Evolutionary conservation across 2,113 vertebrate genomes (phyloP), one percentile per base, ranked within the genome.

Genomic region (Orthochromis indermauri): DNA sequence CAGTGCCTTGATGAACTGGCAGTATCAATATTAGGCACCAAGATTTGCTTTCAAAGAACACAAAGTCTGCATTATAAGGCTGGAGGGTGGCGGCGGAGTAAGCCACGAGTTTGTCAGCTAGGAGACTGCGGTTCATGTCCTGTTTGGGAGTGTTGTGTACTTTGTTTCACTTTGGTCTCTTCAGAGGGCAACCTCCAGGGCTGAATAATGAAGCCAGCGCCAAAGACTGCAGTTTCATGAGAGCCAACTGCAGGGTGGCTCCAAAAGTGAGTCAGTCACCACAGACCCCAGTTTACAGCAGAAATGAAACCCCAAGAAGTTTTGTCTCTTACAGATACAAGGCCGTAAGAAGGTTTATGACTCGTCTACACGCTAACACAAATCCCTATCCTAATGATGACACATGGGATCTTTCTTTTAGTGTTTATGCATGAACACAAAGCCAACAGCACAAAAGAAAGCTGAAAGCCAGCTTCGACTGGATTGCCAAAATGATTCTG

Each of bases 151-250:
- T 47, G 16, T 78, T 78, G 26, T 49, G 45, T n/a, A 49, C 42
- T 78, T 49, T 76, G 42, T 76, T 76, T 76, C 14, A 47, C 71
- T 78, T 78, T 78, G 42, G 45, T 49, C 13, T 78, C 71, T 49
- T 49, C 45, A 78, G 26, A 31, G 42, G 24, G 16, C 45, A 49
- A 49, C 42, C 71, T 78, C 42, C 71, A 78, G 45, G 26, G 45
- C 45, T 49, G 45, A 31, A 49, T n/a, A 49, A 78, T 49, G 42
- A 49, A 47, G 24, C 71, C 71, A 31, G 71, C 16, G 42, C 6
- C 42, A 31, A 28, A 5, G 42, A 49, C 71, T 76, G 42, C 2
- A 49, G 71, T 31, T 31, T 28, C 10, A 26, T 5, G 4, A 31
- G 45, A 19, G 71, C 10, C 45, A 47, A 31, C 45, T 49, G 71